These are phyloP conservation scores for Corythaixoides concolor DNA, from an alignment of 2,113 vertebrate species.

Conservation along the genomic window DNA sequence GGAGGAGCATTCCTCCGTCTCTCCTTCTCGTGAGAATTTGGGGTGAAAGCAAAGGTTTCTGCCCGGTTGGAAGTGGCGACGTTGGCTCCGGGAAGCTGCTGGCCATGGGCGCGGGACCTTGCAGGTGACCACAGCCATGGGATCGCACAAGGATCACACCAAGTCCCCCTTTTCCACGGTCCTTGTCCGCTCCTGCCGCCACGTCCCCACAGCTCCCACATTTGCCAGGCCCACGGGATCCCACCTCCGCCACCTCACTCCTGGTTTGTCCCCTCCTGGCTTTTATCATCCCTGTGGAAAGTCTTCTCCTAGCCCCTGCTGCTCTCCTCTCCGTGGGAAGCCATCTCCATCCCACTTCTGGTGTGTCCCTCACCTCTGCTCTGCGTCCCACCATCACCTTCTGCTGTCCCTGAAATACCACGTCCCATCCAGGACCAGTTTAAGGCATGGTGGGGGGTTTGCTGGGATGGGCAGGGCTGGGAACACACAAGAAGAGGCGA, in stretches of 20 bases:
- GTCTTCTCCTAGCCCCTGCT: not conserved
- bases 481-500: not conserved
- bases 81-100: not conserved
- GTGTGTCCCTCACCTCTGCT: not conserved
- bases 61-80: fast-evolving
- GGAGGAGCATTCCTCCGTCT: not conserved
- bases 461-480: not conserved
- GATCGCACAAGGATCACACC: fast-evolving
- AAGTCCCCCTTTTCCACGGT: not conserved
- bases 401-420: not conserved
- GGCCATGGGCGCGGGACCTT: not conserved
- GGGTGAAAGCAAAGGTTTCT: not conserved
- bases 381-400: not conserved
- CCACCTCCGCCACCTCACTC: not conserved
- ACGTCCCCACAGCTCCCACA: not conserved
- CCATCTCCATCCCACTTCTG: not conserved
- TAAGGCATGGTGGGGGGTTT: not conserved
- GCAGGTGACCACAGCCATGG: not conserved
- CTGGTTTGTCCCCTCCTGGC: not conserved
- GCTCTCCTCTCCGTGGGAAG: not conserved
- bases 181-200: not conserved
- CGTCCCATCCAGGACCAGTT: fast-evolving
- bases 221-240: not conserved
- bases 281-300: not conserved
- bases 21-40: not conserved